phyloP scores from a whole-genome alignment of 1,140 invertebrate genomes.

The Papilio polytes region DNA sequence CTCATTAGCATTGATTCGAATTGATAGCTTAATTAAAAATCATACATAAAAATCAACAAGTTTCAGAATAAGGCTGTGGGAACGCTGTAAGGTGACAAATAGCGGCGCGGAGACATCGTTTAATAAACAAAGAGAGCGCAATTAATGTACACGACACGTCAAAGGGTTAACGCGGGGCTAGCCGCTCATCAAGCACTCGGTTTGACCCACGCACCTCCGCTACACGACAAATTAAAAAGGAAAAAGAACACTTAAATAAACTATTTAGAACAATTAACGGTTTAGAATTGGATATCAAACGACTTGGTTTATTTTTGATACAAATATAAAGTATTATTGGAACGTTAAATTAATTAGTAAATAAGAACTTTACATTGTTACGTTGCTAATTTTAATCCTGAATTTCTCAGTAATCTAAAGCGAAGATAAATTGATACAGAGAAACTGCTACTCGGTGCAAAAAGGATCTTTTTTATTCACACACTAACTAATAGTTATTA shows the following conservation, averaged over 20 bases:
- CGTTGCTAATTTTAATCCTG: no score
- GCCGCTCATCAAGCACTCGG: constrained; percentile 43
- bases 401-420: no score
- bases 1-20: neutral
- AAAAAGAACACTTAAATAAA: neutral
- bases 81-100: constrained; percentile 61
- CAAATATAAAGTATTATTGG: no score
- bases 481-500: no score
- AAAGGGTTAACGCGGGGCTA: constrained; percentile 76
- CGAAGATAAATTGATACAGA: no score
- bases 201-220: constrained; percentile 1
- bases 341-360: no score
- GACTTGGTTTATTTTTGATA: no score
- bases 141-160: constrained; percentile 76
- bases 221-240: neutral
- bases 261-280: neutral
- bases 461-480: no score
- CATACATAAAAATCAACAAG: constrained; percentile 10
- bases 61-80: constrained; percentile 63
- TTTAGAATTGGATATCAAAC: no score
- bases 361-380: no score
- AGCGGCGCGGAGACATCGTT: constrained; percentile 64
- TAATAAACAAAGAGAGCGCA: constrained; percentile 71
- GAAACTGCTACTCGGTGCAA: no score
- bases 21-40: neutral